These are phyloP conservation scores for Copidosoma floridanum DNA, from an alignment of 1,140 invertebrate genomes.

Conservation along the genomic window DNA sequence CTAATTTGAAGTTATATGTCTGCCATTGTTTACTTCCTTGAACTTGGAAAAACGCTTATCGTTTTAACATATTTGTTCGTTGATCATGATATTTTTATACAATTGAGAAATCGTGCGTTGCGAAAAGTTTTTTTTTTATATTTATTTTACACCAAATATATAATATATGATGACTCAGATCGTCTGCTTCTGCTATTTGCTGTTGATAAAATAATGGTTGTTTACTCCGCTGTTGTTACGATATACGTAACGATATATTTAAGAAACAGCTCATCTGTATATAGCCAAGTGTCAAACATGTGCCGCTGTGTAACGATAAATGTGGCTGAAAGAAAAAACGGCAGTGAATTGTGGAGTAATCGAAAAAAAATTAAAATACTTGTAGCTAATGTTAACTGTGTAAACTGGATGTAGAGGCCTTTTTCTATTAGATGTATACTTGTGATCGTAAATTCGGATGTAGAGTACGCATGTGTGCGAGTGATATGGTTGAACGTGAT, in stretches of 20 bases:
- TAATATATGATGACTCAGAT: too few relatives aligned
- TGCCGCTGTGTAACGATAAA: conserved; percentile 10
- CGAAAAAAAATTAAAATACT: conserved; percentile 24
- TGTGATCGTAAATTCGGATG: conserved; percentile 14
- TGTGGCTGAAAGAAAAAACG: conserved; percentile 14
- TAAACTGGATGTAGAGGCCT: conserved; percentile 40
- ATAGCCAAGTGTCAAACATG: conserved; percentile 25
- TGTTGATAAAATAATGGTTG: not conserved
- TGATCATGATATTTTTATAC: too few relatives aligned
- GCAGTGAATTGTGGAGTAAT: conserved; percentile 16
- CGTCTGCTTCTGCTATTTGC: too few relatives aligned
- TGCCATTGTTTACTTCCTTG: conserved; percentile 21
- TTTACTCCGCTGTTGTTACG: conserved; percentile 13
- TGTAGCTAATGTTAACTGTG: conserved; percentile 27
- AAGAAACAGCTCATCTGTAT: conserved; percentile 22
- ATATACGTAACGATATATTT: conserved; percentile 15
- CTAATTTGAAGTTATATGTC: conserved; percentile 19
- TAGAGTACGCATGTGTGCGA: not conserved
- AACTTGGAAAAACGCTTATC: too few relatives aligned
- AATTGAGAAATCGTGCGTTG: too few relatives aligned
- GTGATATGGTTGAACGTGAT: conserved; percentile 7
- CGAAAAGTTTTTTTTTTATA: conserved; percentile 13
- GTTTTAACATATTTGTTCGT: too few relatives aligned
- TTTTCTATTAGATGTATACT: conserved; percentile 35
- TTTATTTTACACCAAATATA: conserved; percentile 20